A percentile compares a stretch with the other conserved stretches of the same genome.
Conservation (phyloP, 2,888 invertebrate genomes). For the Phymatocera aterrima region DNA sequence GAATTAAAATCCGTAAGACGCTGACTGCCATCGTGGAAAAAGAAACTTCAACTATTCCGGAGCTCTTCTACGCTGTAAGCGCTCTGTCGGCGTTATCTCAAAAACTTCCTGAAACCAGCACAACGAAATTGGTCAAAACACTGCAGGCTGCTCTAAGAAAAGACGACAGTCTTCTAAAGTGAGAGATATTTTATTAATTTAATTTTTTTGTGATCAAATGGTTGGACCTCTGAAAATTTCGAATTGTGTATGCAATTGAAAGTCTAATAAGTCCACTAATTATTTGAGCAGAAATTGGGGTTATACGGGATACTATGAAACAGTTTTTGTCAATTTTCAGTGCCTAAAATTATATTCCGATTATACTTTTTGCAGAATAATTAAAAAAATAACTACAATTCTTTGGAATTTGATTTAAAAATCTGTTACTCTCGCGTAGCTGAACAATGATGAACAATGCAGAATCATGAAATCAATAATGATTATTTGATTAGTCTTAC, state of each 20-base stretch:
- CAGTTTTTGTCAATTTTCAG: too few species aligned
- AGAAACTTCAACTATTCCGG: slow-evolving; percentile 81
- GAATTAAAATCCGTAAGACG: too few species aligned
- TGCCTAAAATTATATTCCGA: too few species aligned
- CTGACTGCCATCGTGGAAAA: slow-evolving; percentile 80
- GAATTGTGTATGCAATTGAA: too few species aligned
- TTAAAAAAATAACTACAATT: too few species aligned
- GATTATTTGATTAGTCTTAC: slow-evolving; percentile 44
- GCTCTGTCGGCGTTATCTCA: slow-evolving; percentile 83
- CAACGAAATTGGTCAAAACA: slow-evolving; percentile 83
- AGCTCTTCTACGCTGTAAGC: slow-evolving; percentile 86
- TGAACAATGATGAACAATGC: slow-evolving; percentile 27
- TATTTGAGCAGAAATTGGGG: too few species aligned
- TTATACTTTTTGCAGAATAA: too few species aligned
- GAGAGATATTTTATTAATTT: slow-evolving; percentile 59
- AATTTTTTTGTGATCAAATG: slow-evolving; percentile 2
- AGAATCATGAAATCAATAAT: slow-evolving; percentile 29
- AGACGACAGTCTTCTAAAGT: slow-evolving; percentile 88
- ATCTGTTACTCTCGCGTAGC: too few species aligned
- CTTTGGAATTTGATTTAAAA: background rate
- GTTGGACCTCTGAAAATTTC: too few species aligned
- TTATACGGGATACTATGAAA: too few species aligned
- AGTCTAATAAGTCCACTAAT: too few species aligned
- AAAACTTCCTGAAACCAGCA: slow-evolving; percentile 77
- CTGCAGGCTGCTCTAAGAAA: slow-evolving; percentile 88